phyloP scores from a whole-genome alignment of 2,888 invertebrate species.

The Lasiommata megera region DNA sequence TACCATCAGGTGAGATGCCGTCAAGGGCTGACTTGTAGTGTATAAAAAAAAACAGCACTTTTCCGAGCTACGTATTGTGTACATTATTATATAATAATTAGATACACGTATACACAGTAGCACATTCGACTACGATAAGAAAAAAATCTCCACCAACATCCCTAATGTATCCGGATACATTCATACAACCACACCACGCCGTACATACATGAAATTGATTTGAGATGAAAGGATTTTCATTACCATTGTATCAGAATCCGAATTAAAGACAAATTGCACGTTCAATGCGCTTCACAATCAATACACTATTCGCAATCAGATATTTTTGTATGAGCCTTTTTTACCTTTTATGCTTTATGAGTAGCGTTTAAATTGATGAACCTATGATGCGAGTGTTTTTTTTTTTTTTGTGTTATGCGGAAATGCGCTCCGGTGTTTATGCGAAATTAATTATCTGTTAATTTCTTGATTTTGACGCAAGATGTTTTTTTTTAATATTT shows the following conservation, averaged over 20 bases:
- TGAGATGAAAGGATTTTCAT: constrained; percentile 56
- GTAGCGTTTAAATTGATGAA: constrained; percentile 30
- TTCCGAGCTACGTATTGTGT: no score
- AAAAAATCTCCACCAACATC: not conserved
- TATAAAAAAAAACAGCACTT: no score
- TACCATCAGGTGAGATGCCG: no score
- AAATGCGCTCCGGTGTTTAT: not conserved
- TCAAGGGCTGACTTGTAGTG: no score
- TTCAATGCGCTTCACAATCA: constrained; percentile 39
- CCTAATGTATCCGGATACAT: constrained; percentile 3
- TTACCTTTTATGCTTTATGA: constrained; percentile 31
- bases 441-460: no score
- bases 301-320: constrained; percentile 37
- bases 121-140: not conserved
- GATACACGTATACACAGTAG: not conserved
- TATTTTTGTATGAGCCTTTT: constrained; percentile 36
- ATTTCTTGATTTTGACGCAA: no score
- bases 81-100: not conserved
- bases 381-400: constrained; percentile 22
- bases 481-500: no score
- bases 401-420: constrained; percentile 20
- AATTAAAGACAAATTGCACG: constrained; percentile 47
- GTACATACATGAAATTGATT: constrained; percentile 61
- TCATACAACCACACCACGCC: constrained; percentile 16
- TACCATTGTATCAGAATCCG: constrained; percentile 43